Evolutionary conservation across 30 jellyfish, hydroid and myxozoan genomes (phyloP), one percentile per base, ranked within the genome.

Genomic region (Sanderia malayensis): DNA sequence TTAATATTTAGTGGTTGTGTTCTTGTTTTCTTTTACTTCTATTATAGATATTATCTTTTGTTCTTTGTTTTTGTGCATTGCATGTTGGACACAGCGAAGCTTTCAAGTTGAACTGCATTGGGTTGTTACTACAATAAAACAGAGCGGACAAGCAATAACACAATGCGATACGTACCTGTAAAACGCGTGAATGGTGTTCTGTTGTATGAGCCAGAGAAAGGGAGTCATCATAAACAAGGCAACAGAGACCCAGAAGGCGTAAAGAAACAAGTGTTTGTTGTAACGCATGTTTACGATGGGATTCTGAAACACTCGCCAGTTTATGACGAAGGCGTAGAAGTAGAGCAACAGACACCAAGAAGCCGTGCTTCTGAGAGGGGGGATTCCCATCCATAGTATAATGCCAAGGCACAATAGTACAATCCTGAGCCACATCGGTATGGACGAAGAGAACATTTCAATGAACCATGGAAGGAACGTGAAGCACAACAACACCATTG

Each of bases 351-450:
- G 63, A 34, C 85, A 37, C 95, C 95, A 85, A 30, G 95, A 52
- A 1, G 95, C 95, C 26, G 61, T 74, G 73, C 70, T 33, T 27
- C 95, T 27, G 13, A 85, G 44, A 21, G 83, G 95, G 18, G 95
- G 95, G 10, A 85, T 74, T 15, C 95, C 95, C 90, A 85, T 68
- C 95, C 95, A 85, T 1, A 85, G 72, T 25, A 85, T 63, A 3
- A 59, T 73, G 53, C 86, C 82, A 17, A 85, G 76, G 8, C 21
- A 9, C 44, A 74, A 31, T 13, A 75, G 59, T 44, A 85, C 79
- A 20, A 70, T 46, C 20, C 46, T 74, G 53, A 85, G 33, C 95
- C 95, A 85, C 24, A 25, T n/a, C 11, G 83, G 85, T 10, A 68
- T 71, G 3, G 44, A 18, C 10, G 82, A 21, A 15, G 79, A 18